Base-by-base conservation (phyloP, 2,888 invertebrate species). In the Brassicogethes aeneus region DNA sequence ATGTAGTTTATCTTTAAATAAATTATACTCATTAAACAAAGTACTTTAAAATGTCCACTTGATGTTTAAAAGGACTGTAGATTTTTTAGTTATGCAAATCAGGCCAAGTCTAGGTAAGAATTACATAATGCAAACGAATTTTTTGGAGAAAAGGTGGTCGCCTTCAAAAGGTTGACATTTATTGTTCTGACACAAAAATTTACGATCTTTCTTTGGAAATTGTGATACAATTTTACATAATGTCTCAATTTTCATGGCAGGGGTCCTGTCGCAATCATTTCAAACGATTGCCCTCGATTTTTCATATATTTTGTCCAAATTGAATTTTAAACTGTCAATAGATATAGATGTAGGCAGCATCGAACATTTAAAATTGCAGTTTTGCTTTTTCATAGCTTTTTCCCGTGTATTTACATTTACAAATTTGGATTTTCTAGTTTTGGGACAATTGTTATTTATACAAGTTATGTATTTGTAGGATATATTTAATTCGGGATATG, bases 171-270 rank as follows among this genome's bases (percentile, higher is more conserved):
- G 43, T 42, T 48, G 53, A 53, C 53, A 43, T 50, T 52, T 49
- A 50, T 53, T 41, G 16, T 39, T 46, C 36, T 40, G 29, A 38
- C 37, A 33, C 13, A 35, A 29, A 48, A 47, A 57, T 57, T 57
- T 57, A 57, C 52, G 48, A 48, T 34, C 15, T 41, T 34, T 43
- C 44, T 54, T 47, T 48, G 46, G 34, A 47, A 53, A 48, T 42
- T 48, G 48, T 49, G 47, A 46, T 52, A 41, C 48, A 53, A 46
- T 58, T 60, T 61, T 61, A 56, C 59, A 59, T 59, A 59, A 61
- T 53, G 48, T 54, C 60, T 61, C 59, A 57, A 61, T 61, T 46
- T 43, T 34, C 37, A 44, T 53, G 31, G 42, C 54, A 56, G 54
- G 50, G 54, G 54, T 51, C 55, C 44, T 51, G 50, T 51, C 40